Base-by-base conservation (phyloP, 2,797 vertebrate genomes). In the Paguma larvata region DNA sequence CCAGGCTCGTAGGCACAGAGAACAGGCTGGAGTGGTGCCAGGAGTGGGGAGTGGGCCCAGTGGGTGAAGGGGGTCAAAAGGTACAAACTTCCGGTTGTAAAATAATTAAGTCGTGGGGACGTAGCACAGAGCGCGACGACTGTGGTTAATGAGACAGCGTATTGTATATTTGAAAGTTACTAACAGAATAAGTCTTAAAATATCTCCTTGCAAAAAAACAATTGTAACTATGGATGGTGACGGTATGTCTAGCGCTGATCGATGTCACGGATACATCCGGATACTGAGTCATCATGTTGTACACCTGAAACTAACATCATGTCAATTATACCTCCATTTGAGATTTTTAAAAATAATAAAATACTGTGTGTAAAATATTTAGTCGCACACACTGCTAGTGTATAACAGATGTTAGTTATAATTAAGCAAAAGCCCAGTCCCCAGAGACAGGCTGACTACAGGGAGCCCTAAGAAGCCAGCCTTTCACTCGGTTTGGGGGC, bases 101-200 rank as follows among this genome's bases (percentile, higher is more conserved):
- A 91, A 38, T 23, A 30, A 91, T 3, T 14, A 59, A 72, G 38
- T 21, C 30, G 3, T 10, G 51, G 41, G 41, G 65, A 83, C 3
- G 53, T 27, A 62, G 15, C 0, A 3, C 13, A 32, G 19, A 16
- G 27, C 13, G 0, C 1, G 65, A 34, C 3, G 25, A 38, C 19
- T 19, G 25, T 1, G 27, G 53, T 34, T 75, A 84, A 46, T 14
- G 23, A 41, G 1, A 25, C 53, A 9, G 2, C 13, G 18, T 10
- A 25, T 10, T 27, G 19, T 11, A 25, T 41, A 32, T 48, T 13
- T 25, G 41, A 46, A 38, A 73, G 65, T 13, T n/a, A 56, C n/a
- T 21, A 38, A 88, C 73, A 65, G 85, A 88, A 34, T 30, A 62
- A 18, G 72, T 73, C 53, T 91, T 48, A 21, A 83, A 84, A 23